Base-by-base conservation (phyloP, 2,113 vertebrate genomes). In the Oreochromis niloticus region DNA sequence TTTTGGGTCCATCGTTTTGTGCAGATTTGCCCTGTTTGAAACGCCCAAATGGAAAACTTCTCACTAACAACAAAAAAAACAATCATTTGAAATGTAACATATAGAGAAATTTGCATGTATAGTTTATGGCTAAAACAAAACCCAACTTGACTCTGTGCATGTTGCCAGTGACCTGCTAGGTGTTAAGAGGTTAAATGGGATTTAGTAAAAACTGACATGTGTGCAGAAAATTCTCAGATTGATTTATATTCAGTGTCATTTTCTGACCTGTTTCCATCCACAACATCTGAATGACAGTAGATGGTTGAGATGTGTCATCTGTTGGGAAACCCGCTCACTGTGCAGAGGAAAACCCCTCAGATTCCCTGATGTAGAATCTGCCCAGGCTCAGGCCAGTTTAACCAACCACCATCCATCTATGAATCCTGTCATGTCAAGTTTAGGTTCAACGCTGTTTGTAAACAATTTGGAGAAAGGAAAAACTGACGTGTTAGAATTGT, bases 381-480 rank as follows among this genome's bases (percentile, higher is more conserved):
- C 27, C 56, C 3, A 7, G 8, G 30, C 3, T 63, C 59, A 34
- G 16, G 24, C 59, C 1, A 16, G 17, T 1, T 66, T 13, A 63
- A 68, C 2, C 61, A 50, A 17, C 3, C 46, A 50, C 6, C 6
- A 17, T 7, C 6, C 46, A 12, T 39, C 17, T 63, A 2, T 34
- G 30, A 63, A 63, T 11, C 30, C 5, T 59, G 56, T 0, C 24
- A 16, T 3, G 59, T 34, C 41, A 43, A 0, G 27, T 59, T 30
- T 59, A 30, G 56, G 14, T 17, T 8, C 30, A 63, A 11, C 0
- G 19, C 32, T n/a, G 17, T 2, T 63, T 36, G 0, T n/a, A 63
- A 63, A 63, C 6, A 32, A 34, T 34, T 19, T 32, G 43, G 43
- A 46, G 6, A 48, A 48, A 48, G 46, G 13, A 17, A 17, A 48